Percentiles rank a stretch among this genome's conserved stretches.
Evolutionary conservation across 2,888 invertebrate species (phyloP).

Genomic region (Sphaerophoria taeniata): DNA sequence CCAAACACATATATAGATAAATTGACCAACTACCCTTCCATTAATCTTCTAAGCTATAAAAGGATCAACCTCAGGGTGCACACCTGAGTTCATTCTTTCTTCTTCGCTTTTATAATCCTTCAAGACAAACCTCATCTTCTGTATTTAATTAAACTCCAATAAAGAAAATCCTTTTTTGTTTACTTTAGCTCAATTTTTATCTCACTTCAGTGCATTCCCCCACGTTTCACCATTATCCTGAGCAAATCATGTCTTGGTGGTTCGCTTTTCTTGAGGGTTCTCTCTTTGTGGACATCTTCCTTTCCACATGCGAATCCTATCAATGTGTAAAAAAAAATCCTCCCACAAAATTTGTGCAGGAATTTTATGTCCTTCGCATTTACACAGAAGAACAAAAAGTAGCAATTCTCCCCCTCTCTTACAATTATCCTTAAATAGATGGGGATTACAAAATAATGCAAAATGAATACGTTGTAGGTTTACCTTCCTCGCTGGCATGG

Average conservation of each 20-base stretch:
- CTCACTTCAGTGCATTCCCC: constrained; percentile 53
- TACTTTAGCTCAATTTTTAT: constrained; percentile 72
- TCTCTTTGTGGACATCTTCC: constrained; percentile 6
- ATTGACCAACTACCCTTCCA: constrained; percentile 71
- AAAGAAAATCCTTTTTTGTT: constrained; percentile 80
- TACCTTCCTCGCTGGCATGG: neutral
- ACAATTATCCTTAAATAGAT: constrained; percentile 74
- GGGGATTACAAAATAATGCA: constrained; percentile 74
- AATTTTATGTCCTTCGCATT: constrained; percentile 64
- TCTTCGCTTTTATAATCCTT: constrained; percentile 57
- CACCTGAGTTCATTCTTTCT: constrained; percentile 67
- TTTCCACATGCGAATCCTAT: constrained; percentile 37
- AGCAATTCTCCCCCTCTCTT: constrained; percentile 41
- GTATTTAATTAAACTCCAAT: constrained; percentile 83
- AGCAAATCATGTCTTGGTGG: constrained; percentile 52
- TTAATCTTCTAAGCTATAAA: constrained; percentile 69
- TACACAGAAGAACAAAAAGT: constrained; percentile 31
- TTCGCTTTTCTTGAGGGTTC: neutral
- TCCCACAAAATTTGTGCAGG: constrained; percentile 70
- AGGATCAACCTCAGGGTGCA: constrained; percentile 63
- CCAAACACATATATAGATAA: constrained; percentile 7
- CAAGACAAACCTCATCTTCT: constrained; percentile 62
- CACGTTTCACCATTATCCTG: constrained; percentile 38
- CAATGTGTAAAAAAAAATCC: constrained; percentile 33
- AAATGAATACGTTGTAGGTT: constrained; percentile 63